A percentile compares a stretch with the other conserved stretches of the same genome.
Conservation (phyloP, 2,888 invertebrate genomes). For the Trichacis sp. region DNA sequence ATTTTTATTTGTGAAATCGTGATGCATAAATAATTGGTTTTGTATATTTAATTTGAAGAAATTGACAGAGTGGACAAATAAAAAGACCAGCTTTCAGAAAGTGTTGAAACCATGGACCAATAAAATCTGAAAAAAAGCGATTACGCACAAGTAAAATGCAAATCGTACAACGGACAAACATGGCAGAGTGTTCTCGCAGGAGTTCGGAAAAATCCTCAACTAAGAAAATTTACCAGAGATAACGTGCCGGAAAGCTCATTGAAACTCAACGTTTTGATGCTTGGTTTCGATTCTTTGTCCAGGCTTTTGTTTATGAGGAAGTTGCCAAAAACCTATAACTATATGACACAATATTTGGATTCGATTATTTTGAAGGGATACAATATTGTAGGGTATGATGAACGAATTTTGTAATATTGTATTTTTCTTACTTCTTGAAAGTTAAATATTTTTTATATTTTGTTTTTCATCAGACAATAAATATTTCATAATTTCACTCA, state of each 20-base stretch:
- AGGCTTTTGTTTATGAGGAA: constrained; percentile 81
- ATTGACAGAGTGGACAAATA: constrained; percentile 78
- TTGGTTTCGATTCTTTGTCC: constrained; percentile 91
- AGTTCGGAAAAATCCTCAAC: constrained; percentile 70
- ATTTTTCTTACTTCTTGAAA: no score
- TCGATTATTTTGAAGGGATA: no score
- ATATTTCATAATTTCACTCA: no score
- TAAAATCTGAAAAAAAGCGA: constrained; percentile 78
- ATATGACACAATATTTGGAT: no score
- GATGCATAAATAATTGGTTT: no score
- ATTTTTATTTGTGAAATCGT: no score
- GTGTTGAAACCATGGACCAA: constrained; percentile 71
- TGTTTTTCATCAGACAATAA: no score
- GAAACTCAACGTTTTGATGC: constrained; percentile 81
- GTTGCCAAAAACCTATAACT: no score
- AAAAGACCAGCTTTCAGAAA: constrained; percentile 71
- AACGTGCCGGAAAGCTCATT: constrained; percentile 68
- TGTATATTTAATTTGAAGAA: constrained; percentile 74
- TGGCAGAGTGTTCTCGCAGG: constrained; percentile 80
- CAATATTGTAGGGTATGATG: no score
- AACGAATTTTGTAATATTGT: no score
- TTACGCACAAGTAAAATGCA: constrained; percentile 79
- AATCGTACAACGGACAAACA: constrained; percentile 69
- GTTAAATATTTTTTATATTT: no score
- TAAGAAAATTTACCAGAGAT: constrained; percentile 70